These are phyloP conservation scores for Dinothrombium tinctorium DNA, from an alignment of 1,140 invertebrate genomes.

Conservation along the genomic window DNA sequence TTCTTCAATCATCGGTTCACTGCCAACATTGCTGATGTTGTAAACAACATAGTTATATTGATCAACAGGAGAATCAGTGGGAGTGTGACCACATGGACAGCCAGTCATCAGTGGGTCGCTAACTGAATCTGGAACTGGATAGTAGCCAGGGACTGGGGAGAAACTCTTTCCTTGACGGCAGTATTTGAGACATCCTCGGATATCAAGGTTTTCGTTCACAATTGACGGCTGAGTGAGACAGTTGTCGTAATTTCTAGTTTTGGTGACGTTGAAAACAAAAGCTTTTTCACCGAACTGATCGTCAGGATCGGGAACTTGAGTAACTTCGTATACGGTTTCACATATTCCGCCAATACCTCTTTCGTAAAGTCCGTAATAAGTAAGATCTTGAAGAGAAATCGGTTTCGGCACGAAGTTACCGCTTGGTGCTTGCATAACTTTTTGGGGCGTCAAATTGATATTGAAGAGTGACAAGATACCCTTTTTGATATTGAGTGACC, in stretches of 20 bases:
- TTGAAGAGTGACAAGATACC: conserved; percentile 19
- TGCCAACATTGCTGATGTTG: conserved; percentile 5
- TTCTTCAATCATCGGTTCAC: conserved; percentile 1
- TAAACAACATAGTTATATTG: conserved; percentile 7
- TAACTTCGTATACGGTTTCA: conserved; percentile 12
- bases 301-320: conserved; percentile 1
- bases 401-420: background rate
- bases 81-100: conserved; percentile 3
- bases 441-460: conserved; percentile 16
- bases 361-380: conserved; percentile 7
- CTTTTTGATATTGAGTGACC: conserved; percentile 22
- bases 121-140: conserved; percentile 8
- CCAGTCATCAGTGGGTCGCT: conserved; percentile 1
- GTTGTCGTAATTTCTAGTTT: conserved; percentile 15
- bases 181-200: conserved; percentile 6
- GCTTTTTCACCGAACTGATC: background rate
- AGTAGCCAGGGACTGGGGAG: conserved; percentile 6
- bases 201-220: conserved; percentile 8
- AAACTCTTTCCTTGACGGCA: conserved; percentile 5
- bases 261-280: too few relatives aligned
- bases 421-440: conserved; percentile 7
- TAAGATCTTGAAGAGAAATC: background rate
- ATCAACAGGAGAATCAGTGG: conserved; percentile 7
- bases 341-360: conserved; percentile 14
- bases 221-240: conserved; percentile 12